These are phyloP conservation scores for Platyscapa corneri DNA, from an alignment of 1,140 invertebrate genomes.

Conservation along the genomic window DNA sequence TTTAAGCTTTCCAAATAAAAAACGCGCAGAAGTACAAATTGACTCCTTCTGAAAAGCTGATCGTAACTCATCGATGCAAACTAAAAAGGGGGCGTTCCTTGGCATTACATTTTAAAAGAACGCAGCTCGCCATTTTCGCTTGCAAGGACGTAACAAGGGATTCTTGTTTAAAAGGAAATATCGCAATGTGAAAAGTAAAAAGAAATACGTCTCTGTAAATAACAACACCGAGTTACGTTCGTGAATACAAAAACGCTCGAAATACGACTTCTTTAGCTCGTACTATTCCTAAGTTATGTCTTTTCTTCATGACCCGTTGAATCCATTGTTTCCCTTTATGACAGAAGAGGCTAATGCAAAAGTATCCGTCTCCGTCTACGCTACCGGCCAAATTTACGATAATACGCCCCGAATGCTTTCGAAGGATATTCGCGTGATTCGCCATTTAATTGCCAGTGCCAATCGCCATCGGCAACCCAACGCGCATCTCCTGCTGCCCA, in stretches of 20 bases:
- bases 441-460: not conserved
- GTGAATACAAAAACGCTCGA: slow-evolving; percentile 7
- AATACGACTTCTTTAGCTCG: not conserved
- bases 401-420: not conserved
- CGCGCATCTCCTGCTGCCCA: not conserved
- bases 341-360: not conserved
- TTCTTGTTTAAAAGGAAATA: not conserved
- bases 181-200: slow-evolving; percentile 1
- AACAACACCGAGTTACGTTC: not conserved
- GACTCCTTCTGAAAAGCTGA: not conserved
- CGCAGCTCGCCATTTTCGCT: not conserved
- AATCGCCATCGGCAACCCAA: not conserved
- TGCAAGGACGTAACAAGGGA: not conserved
- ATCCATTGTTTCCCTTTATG: not conserved
- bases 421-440: not conserved
- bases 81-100: not conserved
- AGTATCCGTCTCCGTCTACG: not conserved
- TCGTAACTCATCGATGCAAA: not conserved
- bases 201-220: slow-evolving; percentile 8
- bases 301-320: not conserved
- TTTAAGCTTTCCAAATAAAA: not conserved
- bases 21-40: not conserved
- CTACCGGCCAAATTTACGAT: not conserved
- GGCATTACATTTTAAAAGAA: not conserved
- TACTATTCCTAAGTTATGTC: not conserved